Evolutionary conservation across 64 coral and sea anemone genomes (phyloP).

Genomic region (Actinia tenebrosa): DNA sequence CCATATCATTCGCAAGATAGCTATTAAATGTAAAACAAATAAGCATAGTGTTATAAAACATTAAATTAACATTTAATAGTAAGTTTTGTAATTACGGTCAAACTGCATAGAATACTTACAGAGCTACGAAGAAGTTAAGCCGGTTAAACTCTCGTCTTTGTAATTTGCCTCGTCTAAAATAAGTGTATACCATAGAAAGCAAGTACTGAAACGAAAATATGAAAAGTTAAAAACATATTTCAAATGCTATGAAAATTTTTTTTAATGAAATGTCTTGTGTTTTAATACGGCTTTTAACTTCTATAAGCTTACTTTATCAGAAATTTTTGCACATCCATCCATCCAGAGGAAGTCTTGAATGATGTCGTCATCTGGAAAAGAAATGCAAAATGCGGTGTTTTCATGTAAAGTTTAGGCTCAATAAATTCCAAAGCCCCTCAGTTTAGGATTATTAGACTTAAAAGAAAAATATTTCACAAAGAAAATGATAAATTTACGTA

Average conservation of each 20-base stretch:
- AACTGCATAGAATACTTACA: constrained; percentile 65
- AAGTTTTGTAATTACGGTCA: neutral
- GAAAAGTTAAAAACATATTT: neutral
- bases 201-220: constrained; percentile 61
- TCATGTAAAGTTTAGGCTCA: neutral
- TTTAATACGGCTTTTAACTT: neutral
- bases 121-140: constrained; percentile 91
- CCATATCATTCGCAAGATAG: constrained; percentile 97
- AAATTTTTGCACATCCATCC: constrained; percentile 94
- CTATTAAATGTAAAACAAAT: constrained; percentile 14
- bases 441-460: neutral
- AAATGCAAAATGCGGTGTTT: neutral
- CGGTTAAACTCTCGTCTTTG: constrained; percentile 86
- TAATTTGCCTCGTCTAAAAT: constrained; percentile 91
- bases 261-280: neutral
- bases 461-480: neutral
- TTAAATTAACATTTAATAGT: too few relatives aligned
- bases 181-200: constrained; percentile 94
- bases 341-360: constrained; percentile 99
- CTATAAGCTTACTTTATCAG: constrained; percentile 72
- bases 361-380: constrained; percentile 84
- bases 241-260: neutral
- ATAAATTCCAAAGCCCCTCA: neutral
- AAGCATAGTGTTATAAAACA: constrained; percentile 7
- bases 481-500: constrained; percentile 9